These are phyloP conservation scores for Sinocyclocheilus rhinocerous DNA, from an alignment of 2,113 vertebrate genomes.

Conservation along the genomic window DNA sequence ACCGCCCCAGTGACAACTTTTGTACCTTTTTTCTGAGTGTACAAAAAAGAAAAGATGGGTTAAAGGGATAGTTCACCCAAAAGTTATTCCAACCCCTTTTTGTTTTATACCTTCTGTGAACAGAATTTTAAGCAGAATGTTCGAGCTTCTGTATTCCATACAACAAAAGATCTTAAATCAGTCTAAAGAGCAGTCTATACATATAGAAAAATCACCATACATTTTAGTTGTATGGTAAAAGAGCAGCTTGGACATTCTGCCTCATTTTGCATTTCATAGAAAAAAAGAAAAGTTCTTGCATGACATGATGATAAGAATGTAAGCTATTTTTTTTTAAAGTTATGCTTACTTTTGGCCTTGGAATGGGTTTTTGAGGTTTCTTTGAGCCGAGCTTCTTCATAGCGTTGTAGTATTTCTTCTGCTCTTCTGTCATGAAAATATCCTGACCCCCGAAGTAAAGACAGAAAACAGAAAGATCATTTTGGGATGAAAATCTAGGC, in stretches of 20 bases:
- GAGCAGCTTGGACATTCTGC: background rate
- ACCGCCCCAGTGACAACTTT: too few relatives aligned
- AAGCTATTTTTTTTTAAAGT: background rate
- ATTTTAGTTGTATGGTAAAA: too few relatives aligned
- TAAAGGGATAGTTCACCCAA: too few relatives aligned
- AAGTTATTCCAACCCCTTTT: too few relatives aligned
- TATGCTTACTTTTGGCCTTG: conserved; percentile 81
- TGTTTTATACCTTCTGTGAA: background rate
- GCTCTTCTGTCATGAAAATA: conserved; percentile 97
- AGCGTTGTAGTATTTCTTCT: conserved; percentile 96
- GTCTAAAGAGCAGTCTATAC: background rate
- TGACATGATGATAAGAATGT: background rate
- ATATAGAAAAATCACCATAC: too few relatives aligned
- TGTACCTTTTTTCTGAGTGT: too few relatives aligned
- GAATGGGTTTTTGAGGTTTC: conserved; percentile 94
- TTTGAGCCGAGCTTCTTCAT: conserved; percentile 96
- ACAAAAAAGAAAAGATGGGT: background rate
- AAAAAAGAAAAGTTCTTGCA: background rate
- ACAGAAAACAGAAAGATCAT: too few relatives aligned
- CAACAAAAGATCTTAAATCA: background rate
- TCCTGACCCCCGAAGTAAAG: conserved; percentile 62
- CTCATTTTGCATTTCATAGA: background rate
- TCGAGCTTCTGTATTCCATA: background rate
- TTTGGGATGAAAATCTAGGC: too few relatives aligned
- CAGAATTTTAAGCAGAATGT: background rate